phyloP scores from a whole-genome alignment of 1,140 invertebrate species.

The Cydia strobilella region DNA sequence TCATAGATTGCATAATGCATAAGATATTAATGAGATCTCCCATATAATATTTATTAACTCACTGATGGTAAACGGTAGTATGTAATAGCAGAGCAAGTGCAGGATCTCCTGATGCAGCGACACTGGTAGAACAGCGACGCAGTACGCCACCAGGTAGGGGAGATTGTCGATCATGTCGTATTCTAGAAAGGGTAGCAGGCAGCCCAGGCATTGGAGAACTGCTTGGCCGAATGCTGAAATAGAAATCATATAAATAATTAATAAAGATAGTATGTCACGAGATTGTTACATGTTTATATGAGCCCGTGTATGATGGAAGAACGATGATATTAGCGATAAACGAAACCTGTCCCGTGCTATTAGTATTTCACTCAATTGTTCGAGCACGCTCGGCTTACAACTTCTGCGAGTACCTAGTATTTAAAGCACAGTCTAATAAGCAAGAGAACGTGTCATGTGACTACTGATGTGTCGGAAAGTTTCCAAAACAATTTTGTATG shows the following conservation, averaged over 20 bases:
- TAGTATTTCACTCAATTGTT: too few species aligned
- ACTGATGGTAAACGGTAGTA: conserved; percentile 98
- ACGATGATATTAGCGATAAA: too few species aligned
- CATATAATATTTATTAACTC: conserved; percentile 68
- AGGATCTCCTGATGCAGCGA: conserved; percentile 97
- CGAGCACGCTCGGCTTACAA: too few species aligned
- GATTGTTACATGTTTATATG: too few species aligned
- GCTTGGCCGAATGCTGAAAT: conserved; percentile 93
- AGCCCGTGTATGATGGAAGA: too few species aligned
- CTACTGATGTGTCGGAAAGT: too few species aligned
- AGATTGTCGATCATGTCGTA: conserved; percentile 97
- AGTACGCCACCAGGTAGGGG: conserved; percentile 96
- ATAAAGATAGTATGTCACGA: not conserved
- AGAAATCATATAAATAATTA: conserved; percentile 24
- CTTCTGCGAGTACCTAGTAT: too few species aligned
- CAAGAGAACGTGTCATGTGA: too few species aligned
- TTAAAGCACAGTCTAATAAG: too few species aligned
- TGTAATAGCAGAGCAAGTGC: conserved; percentile 96
- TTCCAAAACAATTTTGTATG: too few species aligned
- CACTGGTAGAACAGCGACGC: conserved; percentile 94
- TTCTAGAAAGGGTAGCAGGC: conserved; percentile 97
- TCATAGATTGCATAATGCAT: not conserved
- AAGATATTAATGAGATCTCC: not conserved
- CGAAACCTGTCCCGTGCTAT: too few species aligned
- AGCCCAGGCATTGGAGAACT: conserved; percentile 93